Conservation (phyloP, 2,888 invertebrate genomes). For the Xestobium rufovillosum region DNA sequence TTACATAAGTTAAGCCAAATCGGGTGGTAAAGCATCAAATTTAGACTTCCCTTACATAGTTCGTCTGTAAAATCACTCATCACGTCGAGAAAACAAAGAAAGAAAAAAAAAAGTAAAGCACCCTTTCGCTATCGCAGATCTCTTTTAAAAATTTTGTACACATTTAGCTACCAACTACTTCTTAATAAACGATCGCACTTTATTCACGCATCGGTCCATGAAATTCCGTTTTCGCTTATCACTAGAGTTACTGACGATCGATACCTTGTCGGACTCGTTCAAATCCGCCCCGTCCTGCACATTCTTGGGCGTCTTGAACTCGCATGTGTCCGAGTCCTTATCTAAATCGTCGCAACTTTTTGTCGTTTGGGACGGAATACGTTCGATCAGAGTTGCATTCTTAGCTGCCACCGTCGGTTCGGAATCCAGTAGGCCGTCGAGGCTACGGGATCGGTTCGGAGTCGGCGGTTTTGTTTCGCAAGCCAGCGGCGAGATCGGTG, state of each 20-base stretch:
- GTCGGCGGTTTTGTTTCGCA: conserved; percentile 28
- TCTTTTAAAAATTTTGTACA: conserved; percentile 8
- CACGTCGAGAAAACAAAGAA: conserved; percentile 22
- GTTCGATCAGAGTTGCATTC: conserved; percentile 25
- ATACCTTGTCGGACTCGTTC: conserved; percentile 42
- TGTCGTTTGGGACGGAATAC: conserved; percentile 36
- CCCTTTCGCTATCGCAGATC: too few species aligned
- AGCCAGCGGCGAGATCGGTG: conserved; percentile 39
- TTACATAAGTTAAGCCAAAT: conserved; percentile 27
- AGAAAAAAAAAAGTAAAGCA: not conserved
- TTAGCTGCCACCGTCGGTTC: conserved; percentile 26
- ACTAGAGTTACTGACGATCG: conserved; percentile 50
- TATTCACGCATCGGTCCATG: conserved; percentile 78
- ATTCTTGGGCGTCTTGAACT: conserved; percentile 26
- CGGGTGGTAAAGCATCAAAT: conserved; percentile 8
- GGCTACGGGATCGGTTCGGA: conserved; percentile 53
- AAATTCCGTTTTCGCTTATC: conserved; percentile 69
- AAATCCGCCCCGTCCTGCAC: conserved; percentile 19
- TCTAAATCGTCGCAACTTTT: conserved; percentile 37
- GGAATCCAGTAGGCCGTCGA: conserved; percentile 54
- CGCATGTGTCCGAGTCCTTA: conserved; percentile 25
- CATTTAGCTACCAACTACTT: conserved; percentile 28
- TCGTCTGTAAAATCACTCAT: conserved; percentile 19
- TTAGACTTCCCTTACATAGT: conserved; percentile 22
- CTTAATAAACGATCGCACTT: conserved; percentile 67